A percentile compares a stretch with the other conserved stretches of the same genome.
These are phyloP conservation scores for Rafetus swinhoei DNA, from an alignment of 2,113 vertebrate genomes.

Conservation along the genomic window DNA sequence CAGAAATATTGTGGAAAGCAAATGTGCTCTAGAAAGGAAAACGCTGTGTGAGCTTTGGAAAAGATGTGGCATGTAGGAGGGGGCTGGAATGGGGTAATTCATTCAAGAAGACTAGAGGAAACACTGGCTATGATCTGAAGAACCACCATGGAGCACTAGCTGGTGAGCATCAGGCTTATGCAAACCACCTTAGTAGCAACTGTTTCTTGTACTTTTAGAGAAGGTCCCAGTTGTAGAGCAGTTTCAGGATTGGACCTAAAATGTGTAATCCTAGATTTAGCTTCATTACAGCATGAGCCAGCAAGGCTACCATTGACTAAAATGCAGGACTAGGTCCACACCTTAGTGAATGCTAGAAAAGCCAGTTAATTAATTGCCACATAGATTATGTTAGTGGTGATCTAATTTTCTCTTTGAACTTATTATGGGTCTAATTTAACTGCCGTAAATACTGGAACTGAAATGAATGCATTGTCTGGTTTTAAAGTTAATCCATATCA, in stretches of 20 bases:
- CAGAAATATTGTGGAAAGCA: slow-evolving; percentile 5
- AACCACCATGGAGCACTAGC: neutral
- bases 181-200: neutral
- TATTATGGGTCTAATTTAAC: slow-evolving; percentile 13
- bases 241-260: neutral
- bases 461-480: slow-evolving; percentile 18
- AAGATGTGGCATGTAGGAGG: neutral
- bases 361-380: neutral
- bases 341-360: neutral
- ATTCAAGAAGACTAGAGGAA: neutral
- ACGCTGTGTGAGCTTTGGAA: neutral
- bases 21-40: neutral
- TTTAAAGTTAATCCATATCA: neutral
- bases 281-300: neutral
- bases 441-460: neutral
- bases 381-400: neutral
- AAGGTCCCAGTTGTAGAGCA: neutral
- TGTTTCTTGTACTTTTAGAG: neutral
- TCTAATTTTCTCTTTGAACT: slow-evolving; percentile 7
- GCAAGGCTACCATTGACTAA: neutral
- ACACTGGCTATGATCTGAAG: neutral
- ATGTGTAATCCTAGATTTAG: neutral
- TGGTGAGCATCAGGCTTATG: neutral
- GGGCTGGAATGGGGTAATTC: neutral
- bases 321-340: neutral